Evolutionary conservation across 2,888 invertebrate genomes (phyloP).

Genomic region (Lasioglossum leucozonium): DNA sequence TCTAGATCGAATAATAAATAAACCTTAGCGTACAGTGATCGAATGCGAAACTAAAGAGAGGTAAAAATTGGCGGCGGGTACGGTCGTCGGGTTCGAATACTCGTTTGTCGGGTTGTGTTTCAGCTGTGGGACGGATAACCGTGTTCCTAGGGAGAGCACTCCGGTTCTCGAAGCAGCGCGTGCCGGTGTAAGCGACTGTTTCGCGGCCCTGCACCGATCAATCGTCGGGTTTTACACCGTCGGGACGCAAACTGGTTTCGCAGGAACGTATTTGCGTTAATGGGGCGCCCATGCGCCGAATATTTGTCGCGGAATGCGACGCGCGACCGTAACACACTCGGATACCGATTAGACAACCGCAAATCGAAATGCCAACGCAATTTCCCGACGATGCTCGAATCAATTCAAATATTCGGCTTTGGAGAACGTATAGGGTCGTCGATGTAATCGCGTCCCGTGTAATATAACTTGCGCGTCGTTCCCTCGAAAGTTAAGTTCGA

Average conservation of each 20-base stretch:
- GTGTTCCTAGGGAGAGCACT: slow-evolving; percentile 59
- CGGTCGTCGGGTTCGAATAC: slow-evolving; percentile 32
- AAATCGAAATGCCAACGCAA: neutral
- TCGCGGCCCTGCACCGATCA: slow-evolving; percentile 65
- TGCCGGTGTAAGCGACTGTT: slow-evolving; percentile 68
- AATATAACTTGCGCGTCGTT: neutral
- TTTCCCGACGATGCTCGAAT: neutral
- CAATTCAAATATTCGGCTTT: neutral
- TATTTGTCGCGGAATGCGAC: slow-evolving; percentile 47
- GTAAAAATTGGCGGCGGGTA: slow-evolving; percentile 24
- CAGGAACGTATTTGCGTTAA: slow-evolving; percentile 68
- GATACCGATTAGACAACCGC: neutral
- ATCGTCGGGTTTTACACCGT: slow-evolving; percentile 66
- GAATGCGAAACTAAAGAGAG: slow-evolving; percentile 24
- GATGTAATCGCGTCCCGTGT: neutral
- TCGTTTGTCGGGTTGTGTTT: slow-evolving; percentile 55
- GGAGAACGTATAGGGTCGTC: neutral
- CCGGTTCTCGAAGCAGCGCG: slow-evolving; percentile 59
- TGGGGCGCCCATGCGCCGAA: slow-evolving; percentile 53
- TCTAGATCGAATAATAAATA: neutral
- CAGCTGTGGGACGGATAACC: slow-evolving; percentile 42
- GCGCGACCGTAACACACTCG: neutral
- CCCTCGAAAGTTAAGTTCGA: too few relatives aligned
- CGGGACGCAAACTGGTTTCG: slow-evolving; percentile 66
- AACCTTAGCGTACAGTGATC: neutral